A percentile compares a stretch with the other conserved stretches of the same genome.
These are phyloP conservation scores for Aleiodes sp. DNA, from an alignment of 1,140 invertebrate species.

Conservation along the genomic window DNA sequence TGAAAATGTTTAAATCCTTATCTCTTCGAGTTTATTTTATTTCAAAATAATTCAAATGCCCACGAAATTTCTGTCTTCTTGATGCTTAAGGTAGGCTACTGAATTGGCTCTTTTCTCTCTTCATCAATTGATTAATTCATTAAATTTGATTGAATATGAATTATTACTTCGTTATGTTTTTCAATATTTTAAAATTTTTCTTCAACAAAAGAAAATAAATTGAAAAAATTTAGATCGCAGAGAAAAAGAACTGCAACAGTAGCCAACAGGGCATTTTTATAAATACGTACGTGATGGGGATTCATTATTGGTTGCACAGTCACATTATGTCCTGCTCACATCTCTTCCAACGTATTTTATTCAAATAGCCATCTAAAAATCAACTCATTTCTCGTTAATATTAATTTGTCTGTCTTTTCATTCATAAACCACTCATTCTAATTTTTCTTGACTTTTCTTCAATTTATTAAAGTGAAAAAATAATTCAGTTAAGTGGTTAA, in stretches of 20 bases:
- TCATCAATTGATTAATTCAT: background rate
- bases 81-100: slow-evolving; percentile 58
- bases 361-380: slow-evolving; percentile 68
- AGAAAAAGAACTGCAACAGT: slow-evolving; percentile 58
- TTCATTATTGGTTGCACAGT: slow-evolving; percentile 49
- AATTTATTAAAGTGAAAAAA: too few relatives aligned
- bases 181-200: background rate
- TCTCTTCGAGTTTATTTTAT: background rate
- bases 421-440: slow-evolving; percentile 63
- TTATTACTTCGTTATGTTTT: background rate
- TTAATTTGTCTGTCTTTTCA: slow-evolving; percentile 58
- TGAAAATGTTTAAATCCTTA: background rate
- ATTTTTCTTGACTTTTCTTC: slow-evolving; percentile 34
- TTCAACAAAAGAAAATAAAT: slow-evolving; percentile 39
- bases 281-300: slow-evolving; percentile 61
- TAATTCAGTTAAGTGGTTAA: too few relatives aligned
- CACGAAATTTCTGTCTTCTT: slow-evolving; percentile 51
- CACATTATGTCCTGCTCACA: slow-evolving; percentile 58
- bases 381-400: slow-evolving; percentile 69
- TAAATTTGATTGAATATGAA: slow-evolving; percentile 2
- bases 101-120: slow-evolving; percentile 53
- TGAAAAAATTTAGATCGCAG: too few relatives aligned
- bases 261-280: slow-evolving; percentile 50
- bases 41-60: slow-evolving; percentile 42
- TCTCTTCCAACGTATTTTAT: slow-evolving; percentile 62